Evolutionary conservation across 2,797 vertebrate genomes (phyloP), one percentile per base, ranked within the genome.

Genomic region (Eremophila alpestris): DNA sequence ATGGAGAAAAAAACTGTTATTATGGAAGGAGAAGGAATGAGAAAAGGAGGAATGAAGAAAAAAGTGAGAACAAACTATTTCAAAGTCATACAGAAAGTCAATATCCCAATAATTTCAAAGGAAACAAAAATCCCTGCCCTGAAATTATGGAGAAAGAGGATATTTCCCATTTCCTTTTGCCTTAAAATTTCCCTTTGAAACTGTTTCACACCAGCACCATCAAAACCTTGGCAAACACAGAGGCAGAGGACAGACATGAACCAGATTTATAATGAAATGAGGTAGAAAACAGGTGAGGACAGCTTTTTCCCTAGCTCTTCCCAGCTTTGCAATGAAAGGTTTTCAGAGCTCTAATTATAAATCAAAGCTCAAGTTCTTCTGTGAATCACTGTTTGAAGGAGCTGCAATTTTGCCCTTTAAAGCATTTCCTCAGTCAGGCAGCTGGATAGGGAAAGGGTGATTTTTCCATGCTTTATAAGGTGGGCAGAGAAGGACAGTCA

Each of bases 281-380:
- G 64, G 48, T 27, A 87, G 58, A 74, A 95, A 94, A 94, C 68
- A 95, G 82, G 68, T 75, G 69, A 92, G 64, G 49, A 88, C 45
- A 55, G 48, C 58, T 92, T 90, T 96, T 95, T 60, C 43, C 23
- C 55, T 45, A 34, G 56, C 54, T 91, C 58, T 93, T 95, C 48
- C 75, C 46, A 87, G 83, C 15, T 94, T 85, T 77, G 40, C 74
- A 95, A 91, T 85, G 62, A 92, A 83, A 95, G 79, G 71, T 45
- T 94, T 92, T 71, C 78, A 85, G 71, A 83, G 49, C 54, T 92
- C 93, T 92, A 95, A 94, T 96, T 93, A 95, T 91, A 95, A 95
- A 95, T 87, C 87, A 96, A 92, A 96, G 89, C 94, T 90, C 26
- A 64, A 89, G 62, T 70, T 95, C 78, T 89, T 83, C 78, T 80